Evolutionary conservation across 2,888 invertebrate genomes (phyloP), one percentile per base, ranked within the genome.

Genomic region (Esperia sulphurella): DNA sequence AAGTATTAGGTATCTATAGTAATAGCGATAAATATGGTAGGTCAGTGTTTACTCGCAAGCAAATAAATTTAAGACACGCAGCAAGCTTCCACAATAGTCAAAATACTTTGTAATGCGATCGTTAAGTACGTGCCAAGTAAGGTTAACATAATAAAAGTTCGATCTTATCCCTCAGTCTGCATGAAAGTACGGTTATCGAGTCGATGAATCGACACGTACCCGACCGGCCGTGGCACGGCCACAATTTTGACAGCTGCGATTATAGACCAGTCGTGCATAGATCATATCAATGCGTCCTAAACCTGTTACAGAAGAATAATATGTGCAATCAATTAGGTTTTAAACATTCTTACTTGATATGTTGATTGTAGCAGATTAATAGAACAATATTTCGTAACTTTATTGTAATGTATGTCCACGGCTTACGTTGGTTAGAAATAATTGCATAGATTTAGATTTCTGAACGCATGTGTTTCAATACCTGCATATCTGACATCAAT

Each of bases 211-310:
- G 51, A 46, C 59, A 61, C 57, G 56, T 52, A 56, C 48, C 57
- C 52, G 47, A 54, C 42, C 55, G 77, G 52, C 75, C 77, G 51
- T 77, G 77, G 61, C 54, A 45, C 49, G 50, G 55, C 57, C 53
- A 59, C 57, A 61, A 59, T 68, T 72, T 68, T 77, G 75, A 76
- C 71, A 75, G 71, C 63, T 64, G 57, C 54, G 54, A 63, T 70
- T 65, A 59, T 63, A 53, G 55, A 61, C 61, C 46, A 65, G 57
- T 68, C 70, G 55, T 65, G 63, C 52, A 47, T 53, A 45, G 68
- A 68, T 68, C 50, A 41, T 70, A 71, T 70, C 67, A 47, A 51
- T 52, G 53, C 57, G 45, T 52, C 48, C 52, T 35, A 46, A 52
- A 53, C 55, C 28, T n/a, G 41, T 41, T 41, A 10, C 29, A 28